Evolutionary conservation across 2,113 vertebrate genomes (phyloP).

Genomic region (Salvelinus sp.): DNA sequence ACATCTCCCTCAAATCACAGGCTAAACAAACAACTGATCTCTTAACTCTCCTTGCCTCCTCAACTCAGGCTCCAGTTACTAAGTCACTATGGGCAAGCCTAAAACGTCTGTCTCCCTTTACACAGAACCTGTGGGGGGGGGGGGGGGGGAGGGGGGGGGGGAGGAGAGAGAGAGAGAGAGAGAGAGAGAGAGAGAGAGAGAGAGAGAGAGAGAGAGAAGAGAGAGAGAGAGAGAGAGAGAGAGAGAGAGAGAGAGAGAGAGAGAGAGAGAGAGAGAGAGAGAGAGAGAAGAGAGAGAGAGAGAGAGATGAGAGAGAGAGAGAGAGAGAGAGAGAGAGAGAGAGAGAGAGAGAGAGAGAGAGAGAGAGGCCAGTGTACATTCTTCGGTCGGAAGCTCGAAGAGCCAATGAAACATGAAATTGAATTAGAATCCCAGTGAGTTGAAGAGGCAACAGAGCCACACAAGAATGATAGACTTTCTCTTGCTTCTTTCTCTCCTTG

Average conservation of each 20-base stretch:
- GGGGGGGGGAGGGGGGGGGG: no score
- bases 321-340: neutral
- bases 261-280: neutral
- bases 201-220: neutral
- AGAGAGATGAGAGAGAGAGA: neutral
- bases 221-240: neutral
- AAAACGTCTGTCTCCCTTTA: neutral
- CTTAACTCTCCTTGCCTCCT: neutral
- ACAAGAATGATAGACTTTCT: constrained; percentile 40
- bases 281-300: neutral
- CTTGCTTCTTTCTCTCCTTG: constrained; percentile 27
- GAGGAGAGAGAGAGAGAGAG: neutral
- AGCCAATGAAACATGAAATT: constrained; percentile 64
- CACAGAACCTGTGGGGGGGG: neutral
- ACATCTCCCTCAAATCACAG: neutral
- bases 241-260: constrained; percentile 2
- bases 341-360: neutral
- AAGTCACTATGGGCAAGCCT: neutral
- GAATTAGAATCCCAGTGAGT: constrained; percentile 59
- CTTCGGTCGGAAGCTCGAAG: constrained; percentile 19
- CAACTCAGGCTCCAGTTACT: neutral
- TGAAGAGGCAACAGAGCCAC: constrained; percentile 45
- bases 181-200: neutral
- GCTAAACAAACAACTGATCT: neutral
- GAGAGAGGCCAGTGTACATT: constrained; percentile 8